Evolutionary conservation across 2,797 vertebrate species (phyloP), one percentile per base, ranked within the genome.

Genomic region (Decapterus maruadsi): DNA sequence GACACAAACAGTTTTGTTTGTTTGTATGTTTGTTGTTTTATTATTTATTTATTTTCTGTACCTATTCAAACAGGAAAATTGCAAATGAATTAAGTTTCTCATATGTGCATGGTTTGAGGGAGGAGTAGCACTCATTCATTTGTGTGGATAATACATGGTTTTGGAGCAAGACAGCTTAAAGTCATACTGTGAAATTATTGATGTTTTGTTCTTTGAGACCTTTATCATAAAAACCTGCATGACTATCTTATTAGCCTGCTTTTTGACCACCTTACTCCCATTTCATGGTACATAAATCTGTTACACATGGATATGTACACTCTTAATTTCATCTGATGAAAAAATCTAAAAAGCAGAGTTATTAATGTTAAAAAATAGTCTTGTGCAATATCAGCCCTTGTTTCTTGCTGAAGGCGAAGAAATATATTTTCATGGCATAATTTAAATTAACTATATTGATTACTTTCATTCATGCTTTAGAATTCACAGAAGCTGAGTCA

Each of bases 391-490:
- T 56, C 60, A 20, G 42, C 60, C n/a, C 45, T 11, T 56, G 59
- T 62, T 74, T 69, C 48, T 68, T 13, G 42, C 86, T 85, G 29
- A 80, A 73, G 78, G 84, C 72, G 77, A 75, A 72, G 29, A 72
- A 65, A 55, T 53, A 50, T 26, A 53, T 80, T 58, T 82, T 76
- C 58, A 70, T 84, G 64, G 20, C 67, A 48, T 78, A 63, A 85
- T 85, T 83, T 75, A 75, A 72, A 48, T 61, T 57, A 77, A 54
- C 36, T 26, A 26, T 26, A 26, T 82, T 86, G 80, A 87, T 86
- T 82, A 57, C 66, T 75, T 82, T 81, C 26, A 29, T 50, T 48
- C 38, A 50, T 58, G 8, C 60, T 69, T 69, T 20, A 72, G 22
- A 82, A 68, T 45, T 63, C 64, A 55, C 48, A 46, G 68, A 58